Evolutionary conservation across 2,113 vertebrate genomes (phyloP), one percentile per base, ranked within the genome.

Genomic region (Spea multiplicata): DNA sequence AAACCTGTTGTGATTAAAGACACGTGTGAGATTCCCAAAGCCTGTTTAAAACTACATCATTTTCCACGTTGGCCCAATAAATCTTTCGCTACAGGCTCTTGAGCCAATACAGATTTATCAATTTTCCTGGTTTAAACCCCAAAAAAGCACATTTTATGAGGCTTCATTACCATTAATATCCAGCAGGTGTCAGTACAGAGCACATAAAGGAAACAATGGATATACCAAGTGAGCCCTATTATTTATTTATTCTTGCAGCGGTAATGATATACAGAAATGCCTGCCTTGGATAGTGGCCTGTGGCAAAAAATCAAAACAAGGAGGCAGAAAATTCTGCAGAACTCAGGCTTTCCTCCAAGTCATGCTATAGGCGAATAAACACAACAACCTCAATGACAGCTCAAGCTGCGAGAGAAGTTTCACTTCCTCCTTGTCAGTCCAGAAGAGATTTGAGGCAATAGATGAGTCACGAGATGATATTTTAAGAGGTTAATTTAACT

Each of bases 221-320:
- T 12, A 4, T 59, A 59, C 8, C 14, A 4, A 12, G 30, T 66
- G 5, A 66, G 46, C 9, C 50, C 10, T 13, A 13, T 9, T 6
- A 64, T 44, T 8, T 49, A 52, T 6, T n/a, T 47, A 6, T 4
- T 70, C n/a, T 16, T 70, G 48, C 9, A 67, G 66, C 9, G 12
- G 59, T 62, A 47, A 5, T 8, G 55, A 13, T 52, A 30, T 16
- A 62, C 44, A 62, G 59, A 66, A 12, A 75, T 66, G 30, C 17
- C 44, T 46, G 17, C 2, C 52, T 67, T 2, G 48, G 44, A 53
- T 47, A 66, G 66, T 75, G 9, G 61, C 74, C 64, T 55, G 17
- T 66, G 74, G 74, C 74, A 44, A 5, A n/a, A n/a, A 44, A 66
- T 50, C 73, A 52, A 75, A 75, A 75, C n/a, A 16, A 53, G 73